A percentile compares a stretch with the other conserved stretches of the same genome.
phyloP scores from a whole-genome alignment of 2,888 invertebrate genomes.

The Trachelus iudaicus region DNA sequence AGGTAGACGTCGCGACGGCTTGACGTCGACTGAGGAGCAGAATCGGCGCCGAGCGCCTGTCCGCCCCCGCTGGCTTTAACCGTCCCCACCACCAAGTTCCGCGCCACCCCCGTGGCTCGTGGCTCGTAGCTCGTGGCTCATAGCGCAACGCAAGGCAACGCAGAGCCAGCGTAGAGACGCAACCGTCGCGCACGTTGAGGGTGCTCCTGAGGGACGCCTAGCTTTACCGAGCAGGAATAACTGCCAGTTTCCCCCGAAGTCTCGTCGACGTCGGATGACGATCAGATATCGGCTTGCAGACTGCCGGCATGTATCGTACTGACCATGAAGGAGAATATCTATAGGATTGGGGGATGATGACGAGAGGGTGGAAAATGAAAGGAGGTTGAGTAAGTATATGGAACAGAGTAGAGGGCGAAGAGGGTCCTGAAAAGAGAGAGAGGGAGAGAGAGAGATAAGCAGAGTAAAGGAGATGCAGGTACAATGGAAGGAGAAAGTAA shows the following conservation, averaged over 20 bases:
- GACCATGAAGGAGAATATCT: slow-evolving; percentile 12
- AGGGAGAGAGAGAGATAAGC: too few relatives aligned
- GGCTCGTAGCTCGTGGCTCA: slow-evolving; percentile 1
- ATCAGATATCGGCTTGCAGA: slow-evolving; percentile 8
- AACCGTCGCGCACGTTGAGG: not conserved
- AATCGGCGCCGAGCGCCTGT: slow-evolving; percentile 47
- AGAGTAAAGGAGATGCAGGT: not conserved
- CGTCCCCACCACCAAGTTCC: slow-evolving; percentile 14
- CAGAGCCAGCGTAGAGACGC: slow-evolving; percentile 4
- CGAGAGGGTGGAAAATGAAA: not conserved
- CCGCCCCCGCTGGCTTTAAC: slow-evolving; percentile 41
- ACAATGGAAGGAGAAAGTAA: not conserved
- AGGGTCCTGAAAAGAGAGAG: not conserved
- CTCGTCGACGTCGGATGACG: slow-evolving; percentile 7
- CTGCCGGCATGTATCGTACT: not conserved
- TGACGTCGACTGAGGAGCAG: slow-evolving; percentile 62
- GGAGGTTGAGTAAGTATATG: not conserved
- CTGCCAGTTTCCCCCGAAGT: slow-evolving; percentile 9
- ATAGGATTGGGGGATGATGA: not conserved
- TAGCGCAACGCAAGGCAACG: slow-evolving; percentile 16
- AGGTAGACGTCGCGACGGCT: slow-evolving; percentile 62
- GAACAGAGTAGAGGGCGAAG: not conserved
- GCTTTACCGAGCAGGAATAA: slow-evolving; percentile 2
- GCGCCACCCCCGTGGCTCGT: slow-evolving; percentile 13
- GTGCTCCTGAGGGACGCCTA: not conserved